A percentile compares a stretch with the other conserved stretches of the same genome.
Evolutionary conservation across 2,113 vertebrate species (phyloP).

Genomic region (Antigone vipio): DNA sequence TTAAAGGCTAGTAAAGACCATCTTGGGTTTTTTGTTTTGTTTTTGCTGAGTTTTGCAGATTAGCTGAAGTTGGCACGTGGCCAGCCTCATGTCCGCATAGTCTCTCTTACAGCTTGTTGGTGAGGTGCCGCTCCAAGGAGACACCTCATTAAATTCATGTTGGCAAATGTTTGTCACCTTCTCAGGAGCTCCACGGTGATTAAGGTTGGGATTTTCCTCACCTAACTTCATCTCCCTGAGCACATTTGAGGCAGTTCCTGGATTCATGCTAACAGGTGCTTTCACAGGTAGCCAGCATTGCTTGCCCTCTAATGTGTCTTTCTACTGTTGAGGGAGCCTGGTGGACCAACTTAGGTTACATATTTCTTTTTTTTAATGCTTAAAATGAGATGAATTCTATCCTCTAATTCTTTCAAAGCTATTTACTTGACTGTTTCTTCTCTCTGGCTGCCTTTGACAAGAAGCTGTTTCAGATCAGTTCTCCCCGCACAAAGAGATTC

Average conservation of each 20-base stretch:
- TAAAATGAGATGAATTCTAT: background rate
- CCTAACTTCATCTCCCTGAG: background rate
- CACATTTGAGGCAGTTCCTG: background rate
- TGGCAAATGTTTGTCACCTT: background rate
- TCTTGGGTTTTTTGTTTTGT: background rate
- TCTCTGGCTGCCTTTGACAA: background rate
- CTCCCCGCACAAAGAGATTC: background rate
- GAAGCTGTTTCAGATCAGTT: background rate
- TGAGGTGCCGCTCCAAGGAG: background rate
- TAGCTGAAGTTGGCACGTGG: background rate
- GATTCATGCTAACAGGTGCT: background rate
- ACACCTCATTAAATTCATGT: background rate
- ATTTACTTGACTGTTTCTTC: constrained; percentile 12
- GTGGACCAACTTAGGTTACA: background rate
- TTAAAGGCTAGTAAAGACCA: constrained; percentile 19
- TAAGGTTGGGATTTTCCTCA: background rate
- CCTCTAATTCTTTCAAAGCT: background rate
- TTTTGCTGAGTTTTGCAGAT: background rate
- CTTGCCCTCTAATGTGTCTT: background rate
- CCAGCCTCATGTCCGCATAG: background rate
- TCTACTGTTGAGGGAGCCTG: background rate
- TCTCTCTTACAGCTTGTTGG: background rate
- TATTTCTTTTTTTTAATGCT: background rate
- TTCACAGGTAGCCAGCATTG: background rate
- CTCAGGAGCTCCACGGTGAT: background rate